Evolutionary conservation across 1,140 invertebrate species (phyloP), one percentile per base, ranked within the genome.

Genomic region (Coptotermes formosanus): DNA sequence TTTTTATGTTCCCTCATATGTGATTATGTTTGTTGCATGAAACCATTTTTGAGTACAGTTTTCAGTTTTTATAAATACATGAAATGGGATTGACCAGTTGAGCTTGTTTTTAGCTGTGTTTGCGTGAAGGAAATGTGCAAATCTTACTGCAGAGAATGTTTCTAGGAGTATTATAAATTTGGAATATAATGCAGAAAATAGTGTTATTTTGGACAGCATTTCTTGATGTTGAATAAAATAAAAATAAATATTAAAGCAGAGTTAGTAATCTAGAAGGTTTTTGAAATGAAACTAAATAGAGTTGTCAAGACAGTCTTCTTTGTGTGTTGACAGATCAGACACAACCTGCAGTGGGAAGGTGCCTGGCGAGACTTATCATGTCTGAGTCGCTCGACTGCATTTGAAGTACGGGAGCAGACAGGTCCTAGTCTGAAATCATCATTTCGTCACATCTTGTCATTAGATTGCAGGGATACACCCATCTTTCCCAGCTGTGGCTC

Each of bases 381-480:
- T 38, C 90, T 94, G 6, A 93, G 90, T 87, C 91, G 91, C 89
- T 93, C 93, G 89, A 94, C 93, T 87, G 94, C 95, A 0, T 98
- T 98, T 91, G 91, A 59, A 86, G 94, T 98, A 14, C 91, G 97
- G 52, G 96, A 98, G 91, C 94, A 97, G 89, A 93, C 95, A 86
- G 97, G 97, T 16, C 95, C 97, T 81, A 95, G 95, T 86, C 92
- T 98, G 88, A 98, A 98, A 91, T 98, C 97, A 0, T 93, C 96
- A 9, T 84, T 98, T 38, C 93, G 94, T 87, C 95, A 98, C 90
- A 95, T 96, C 82, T 92, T 96, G 86, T 92, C 93, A 0, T 92
- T 95, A 82, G 97, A 98, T 90, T 94, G 93, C 86, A 92, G 97
- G 87, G 96, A 98, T 91, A 94, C 95, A 87, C 88, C 91, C 38